Conservation (phyloP, 1,140 invertebrate species). For the Formica selysi region DNA sequence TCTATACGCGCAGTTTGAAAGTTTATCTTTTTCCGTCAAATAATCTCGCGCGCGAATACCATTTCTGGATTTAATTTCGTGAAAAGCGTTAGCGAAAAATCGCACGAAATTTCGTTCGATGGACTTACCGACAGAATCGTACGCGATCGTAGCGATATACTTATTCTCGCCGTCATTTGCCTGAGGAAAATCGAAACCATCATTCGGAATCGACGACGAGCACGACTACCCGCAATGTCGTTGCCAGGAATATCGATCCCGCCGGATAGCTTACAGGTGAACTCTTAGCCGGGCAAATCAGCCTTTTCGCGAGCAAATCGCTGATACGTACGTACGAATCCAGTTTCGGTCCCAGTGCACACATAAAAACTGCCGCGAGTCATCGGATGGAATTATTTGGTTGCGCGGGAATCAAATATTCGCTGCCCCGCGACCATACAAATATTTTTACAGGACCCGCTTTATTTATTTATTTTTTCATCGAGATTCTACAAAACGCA, state of each 20-base stretch:
- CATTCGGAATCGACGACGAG: background rate
- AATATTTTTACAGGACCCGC: constrained; percentile 33
- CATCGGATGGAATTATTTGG: constrained; percentile 16
- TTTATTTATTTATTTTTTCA: constrained; percentile 63
- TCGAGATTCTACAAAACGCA: constrained; percentile 56
- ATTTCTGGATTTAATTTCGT: background rate
- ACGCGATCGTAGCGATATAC: background rate
- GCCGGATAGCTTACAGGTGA: constrained; percentile 16
- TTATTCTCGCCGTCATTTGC: background rate
- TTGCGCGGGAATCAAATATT: constrained; percentile 35
- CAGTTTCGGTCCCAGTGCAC: background rate
- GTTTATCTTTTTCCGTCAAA: background rate
- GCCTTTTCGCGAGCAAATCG: constrained; percentile 6
- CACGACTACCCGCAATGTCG: constrained; percentile 1
- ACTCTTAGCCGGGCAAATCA: constrained; percentile 33
- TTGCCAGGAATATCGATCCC: constrained; percentile 30
- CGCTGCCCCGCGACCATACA: constrained; percentile 30
- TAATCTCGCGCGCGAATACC: too few species aligned
- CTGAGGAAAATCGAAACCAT: constrained; percentile 18
- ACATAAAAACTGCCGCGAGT: constrained; percentile 19
- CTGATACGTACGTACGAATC: constrained; percentile 7
- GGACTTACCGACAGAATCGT: background rate
- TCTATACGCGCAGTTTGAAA: background rate
- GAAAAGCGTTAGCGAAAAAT: background rate
- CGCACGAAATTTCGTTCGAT: background rate